phyloP scores from a whole-genome alignment of 1,140 invertebrate genomes.

The Agrypnia vestita region DNA sequence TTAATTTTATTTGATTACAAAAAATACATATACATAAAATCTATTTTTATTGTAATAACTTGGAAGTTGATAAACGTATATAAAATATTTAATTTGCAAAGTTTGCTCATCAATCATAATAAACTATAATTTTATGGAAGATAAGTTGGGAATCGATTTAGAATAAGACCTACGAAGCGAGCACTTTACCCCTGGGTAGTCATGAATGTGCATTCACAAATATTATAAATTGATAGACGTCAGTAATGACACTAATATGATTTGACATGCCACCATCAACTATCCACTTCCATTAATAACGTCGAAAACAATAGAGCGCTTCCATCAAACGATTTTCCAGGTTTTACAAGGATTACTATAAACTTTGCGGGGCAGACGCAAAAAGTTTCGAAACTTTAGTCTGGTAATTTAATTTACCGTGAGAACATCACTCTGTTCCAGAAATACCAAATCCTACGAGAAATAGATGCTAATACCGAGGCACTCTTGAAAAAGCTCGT shows the following conservation, averaged over 20 bases:
- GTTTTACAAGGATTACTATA: slow-evolving; percentile 34
- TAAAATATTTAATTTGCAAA: no score
- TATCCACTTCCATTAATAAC: background rate
- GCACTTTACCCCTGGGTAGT: no score
- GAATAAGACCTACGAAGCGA: no score
- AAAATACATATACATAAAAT: no score
- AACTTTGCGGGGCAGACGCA: slow-evolving; percentile 3
- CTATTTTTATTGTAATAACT: no score
- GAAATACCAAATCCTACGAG: background rate
- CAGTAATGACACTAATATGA: slow-evolving; percentile 12
- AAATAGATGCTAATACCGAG: background rate
- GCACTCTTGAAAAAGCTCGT: no score
- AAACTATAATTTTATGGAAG: no score
- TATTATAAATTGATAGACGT: background rate
- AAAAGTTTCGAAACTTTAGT: slow-evolving; percentile 25
- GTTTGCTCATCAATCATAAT: no score
- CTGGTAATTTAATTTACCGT: slow-evolving; percentile 17
- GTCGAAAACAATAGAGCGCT: slow-evolving; percentile 12
- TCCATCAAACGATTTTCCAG: slow-evolving; percentile 1
- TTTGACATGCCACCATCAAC: slow-evolving; percentile 35
- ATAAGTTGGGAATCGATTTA: no score
- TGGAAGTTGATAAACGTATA: no score
- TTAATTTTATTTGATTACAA: no score
- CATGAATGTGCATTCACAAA: no score
- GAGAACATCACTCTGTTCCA: background rate